Evolutionary conservation across 2,113 vertebrate species (phyloP).

Genomic region (Catharus fuscescens): DNA sequence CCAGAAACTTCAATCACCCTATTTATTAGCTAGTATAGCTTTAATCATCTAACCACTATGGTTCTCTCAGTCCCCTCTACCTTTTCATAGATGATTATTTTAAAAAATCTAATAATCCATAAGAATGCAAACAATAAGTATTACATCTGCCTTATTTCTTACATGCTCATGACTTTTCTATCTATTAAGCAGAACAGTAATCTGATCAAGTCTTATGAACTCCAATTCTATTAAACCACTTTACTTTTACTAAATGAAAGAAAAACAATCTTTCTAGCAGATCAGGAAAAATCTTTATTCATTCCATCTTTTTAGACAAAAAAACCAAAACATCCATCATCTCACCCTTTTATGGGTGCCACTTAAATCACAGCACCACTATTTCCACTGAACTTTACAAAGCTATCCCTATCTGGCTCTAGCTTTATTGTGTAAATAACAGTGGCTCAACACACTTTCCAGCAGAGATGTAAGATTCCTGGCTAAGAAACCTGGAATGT

Average conservation of each 20-base stretch:
- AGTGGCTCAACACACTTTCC: constrained; percentile 19
- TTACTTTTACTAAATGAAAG: neutral
- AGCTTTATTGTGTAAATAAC: constrained; percentile 52
- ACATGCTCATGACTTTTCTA: neutral
- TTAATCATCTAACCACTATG: neutral
- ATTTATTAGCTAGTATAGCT: neutral
- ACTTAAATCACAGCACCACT: neutral
- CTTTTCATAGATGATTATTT: neutral
- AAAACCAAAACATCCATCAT: neutral
- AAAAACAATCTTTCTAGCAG: neutral
- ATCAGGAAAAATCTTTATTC: neutral
- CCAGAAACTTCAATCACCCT: neutral
- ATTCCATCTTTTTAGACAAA: neutral
- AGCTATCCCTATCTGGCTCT: neutral
- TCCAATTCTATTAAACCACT: neutral
- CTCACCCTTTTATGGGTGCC: neutral
- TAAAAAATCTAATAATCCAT: neutral
- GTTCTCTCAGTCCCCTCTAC: neutral
- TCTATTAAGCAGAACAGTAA: neutral
- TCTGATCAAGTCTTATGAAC: neutral
- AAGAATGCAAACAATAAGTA: neutral
- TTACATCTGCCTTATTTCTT: neutral
- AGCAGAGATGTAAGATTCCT: constrained; percentile 39
- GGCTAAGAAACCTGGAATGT: constrained; percentile 65
- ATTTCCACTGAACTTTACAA: neutral